Evolutionary conservation across 1,140 invertebrate genomes (phyloP).

Genomic region (Potamilus streckersoni): DNA sequence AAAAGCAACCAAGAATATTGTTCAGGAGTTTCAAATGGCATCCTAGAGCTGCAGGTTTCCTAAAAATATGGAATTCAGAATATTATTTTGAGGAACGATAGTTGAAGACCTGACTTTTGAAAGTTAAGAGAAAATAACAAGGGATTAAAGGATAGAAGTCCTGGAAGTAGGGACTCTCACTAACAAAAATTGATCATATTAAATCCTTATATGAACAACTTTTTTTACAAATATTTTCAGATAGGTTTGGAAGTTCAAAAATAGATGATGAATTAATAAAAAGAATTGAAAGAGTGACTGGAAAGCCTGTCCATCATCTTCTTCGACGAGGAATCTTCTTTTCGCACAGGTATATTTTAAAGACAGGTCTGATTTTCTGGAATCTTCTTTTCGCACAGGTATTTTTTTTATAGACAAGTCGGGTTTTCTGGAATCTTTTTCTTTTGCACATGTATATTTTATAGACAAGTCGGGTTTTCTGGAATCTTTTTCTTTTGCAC

Average conservation of each 20-base stretch:
- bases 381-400: constrained; percentile 97
- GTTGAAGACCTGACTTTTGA: too few species aligned
- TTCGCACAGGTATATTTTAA: constrained; percentile 81
- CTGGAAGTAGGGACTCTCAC: too few species aligned
- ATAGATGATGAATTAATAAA: constrained; percentile 87
- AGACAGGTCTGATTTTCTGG: constrained; percentile 68
- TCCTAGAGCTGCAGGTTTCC: too few species aligned
- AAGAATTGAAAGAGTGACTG: constrained; percentile 90
- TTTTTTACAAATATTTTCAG: constrained; percentile 70
- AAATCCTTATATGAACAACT: too few species aligned
- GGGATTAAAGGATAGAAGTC: too few species aligned
- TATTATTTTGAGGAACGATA: too few species aligned
- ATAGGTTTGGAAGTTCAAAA: constrained; percentile 92
- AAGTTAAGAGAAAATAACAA: too few species aligned
- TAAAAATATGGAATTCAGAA: too few species aligned
- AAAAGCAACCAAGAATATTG: too few species aligned
- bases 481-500: constrained; percentile 99
- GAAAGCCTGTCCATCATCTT: constrained; percentile 89
- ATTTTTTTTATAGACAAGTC: not conserved
- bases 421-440: constrained; percentile 90
- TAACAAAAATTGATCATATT: too few species aligned
- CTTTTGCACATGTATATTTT: constrained; percentile 83
- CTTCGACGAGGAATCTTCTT: constrained; percentile 95
- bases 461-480: not conserved
- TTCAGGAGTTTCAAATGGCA: too few species aligned